A percentile compares a stretch with the other conserved stretches of the same genome.
phyloP scores from a whole-genome alignment of 2,888 invertebrate species.

The Conops quadrifasciatus region DNA sequence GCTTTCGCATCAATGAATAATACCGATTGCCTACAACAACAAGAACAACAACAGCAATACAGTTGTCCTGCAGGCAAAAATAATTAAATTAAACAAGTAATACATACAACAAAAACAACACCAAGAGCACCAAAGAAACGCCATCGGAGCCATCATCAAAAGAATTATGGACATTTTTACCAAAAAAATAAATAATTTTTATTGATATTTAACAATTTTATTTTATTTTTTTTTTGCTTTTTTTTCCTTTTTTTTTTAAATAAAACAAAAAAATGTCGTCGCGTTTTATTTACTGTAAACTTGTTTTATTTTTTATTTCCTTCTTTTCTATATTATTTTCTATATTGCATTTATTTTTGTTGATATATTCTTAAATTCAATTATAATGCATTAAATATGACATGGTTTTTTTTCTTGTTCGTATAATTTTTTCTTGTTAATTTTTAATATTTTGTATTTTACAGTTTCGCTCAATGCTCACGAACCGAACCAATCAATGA shows the following conservation, averaged over 20 bases:
- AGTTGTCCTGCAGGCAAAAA: too few relatives aligned
- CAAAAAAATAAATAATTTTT: neutral
- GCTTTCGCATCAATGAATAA: too few relatives aligned
- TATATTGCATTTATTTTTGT: neutral
- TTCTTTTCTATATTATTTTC: neutral
- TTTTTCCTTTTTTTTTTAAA: slow-evolving; percentile 6
- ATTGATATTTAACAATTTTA: neutral
- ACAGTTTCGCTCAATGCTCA: too few relatives aligned
- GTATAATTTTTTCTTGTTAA: neutral
- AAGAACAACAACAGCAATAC: neutral
- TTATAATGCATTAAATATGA: neutral
- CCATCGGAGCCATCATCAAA: neutral
- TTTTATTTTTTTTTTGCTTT: neutral
- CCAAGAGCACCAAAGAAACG: too few relatives aligned
- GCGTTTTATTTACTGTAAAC: neutral
- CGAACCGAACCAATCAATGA: too few relatives aligned
- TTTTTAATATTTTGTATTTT: neutral
- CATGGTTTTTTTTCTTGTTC: neutral
- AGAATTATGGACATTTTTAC: neutral
- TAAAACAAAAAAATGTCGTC: neutral
- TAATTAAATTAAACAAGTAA: too few relatives aligned
- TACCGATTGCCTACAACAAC: neutral
- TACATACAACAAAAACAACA: slow-evolving; percentile 1
- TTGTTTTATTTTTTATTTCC: neutral
- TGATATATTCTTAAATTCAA: neutral